These are phyloP conservation scores for Popillia japonica DNA, from an alignment of 1,140 invertebrate genomes.

Conservation along the genomic window DNA sequence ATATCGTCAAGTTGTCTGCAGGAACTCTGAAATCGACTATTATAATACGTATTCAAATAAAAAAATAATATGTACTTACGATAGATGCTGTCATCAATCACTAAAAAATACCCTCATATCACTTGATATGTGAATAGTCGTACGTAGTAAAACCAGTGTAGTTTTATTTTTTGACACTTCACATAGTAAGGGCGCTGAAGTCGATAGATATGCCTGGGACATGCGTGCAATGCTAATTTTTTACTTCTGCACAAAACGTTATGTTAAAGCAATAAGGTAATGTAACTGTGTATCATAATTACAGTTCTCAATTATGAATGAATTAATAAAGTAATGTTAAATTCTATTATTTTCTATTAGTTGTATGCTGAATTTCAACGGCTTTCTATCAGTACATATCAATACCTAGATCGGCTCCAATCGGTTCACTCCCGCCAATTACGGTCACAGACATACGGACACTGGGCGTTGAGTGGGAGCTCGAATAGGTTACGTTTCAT, in stretches of 20 bases:
- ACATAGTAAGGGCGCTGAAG: slow-evolving; percentile 12
- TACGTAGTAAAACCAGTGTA: not conserved
- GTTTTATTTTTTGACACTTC: not conserved
- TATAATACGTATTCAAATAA: too few relatives aligned
- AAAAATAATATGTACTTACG: too few relatives aligned
- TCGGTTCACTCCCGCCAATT: not conserved
- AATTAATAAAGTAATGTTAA: too few relatives aligned
- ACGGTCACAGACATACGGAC: not conserved
- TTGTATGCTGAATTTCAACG: not conserved
- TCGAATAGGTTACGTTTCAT: not conserved
- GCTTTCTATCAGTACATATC: not conserved
- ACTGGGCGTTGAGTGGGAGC: not conserved
- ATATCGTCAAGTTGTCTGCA: too few relatives aligned
- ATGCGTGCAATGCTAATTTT: not conserved
- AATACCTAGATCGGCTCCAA: not conserved
- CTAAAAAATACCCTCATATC: too few relatives aligned
- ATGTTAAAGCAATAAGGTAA: not conserved
- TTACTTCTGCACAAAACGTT: too few relatives aligned
- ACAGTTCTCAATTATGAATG: not conserved
- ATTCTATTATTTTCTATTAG: not conserved
- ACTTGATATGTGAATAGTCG: too few relatives aligned
- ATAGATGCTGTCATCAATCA: too few relatives aligned
- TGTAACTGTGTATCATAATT: not conserved
- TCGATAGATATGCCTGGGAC: not conserved
- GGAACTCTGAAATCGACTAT: too few relatives aligned